These are phyloP conservation scores for Orthonevra nobilis DNA, from an alignment of 2,888 invertebrate genomes.

Conservation along the genomic window DNA sequence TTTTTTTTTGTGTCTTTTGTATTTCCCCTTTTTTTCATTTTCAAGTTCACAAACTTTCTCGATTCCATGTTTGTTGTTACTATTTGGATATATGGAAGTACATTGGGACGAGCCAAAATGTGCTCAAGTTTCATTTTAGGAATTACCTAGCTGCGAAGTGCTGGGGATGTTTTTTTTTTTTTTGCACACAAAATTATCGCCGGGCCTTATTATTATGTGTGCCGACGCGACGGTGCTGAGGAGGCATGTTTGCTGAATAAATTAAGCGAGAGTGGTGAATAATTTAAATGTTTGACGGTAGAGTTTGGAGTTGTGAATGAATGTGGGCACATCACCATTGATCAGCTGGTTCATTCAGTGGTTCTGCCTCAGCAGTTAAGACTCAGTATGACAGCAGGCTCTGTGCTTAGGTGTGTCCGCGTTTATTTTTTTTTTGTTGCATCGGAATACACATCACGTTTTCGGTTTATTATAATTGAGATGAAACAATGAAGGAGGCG, in stretches of 20 bases:
- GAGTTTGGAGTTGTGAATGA: slow-evolving; percentile 25
- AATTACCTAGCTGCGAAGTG: slow-evolving; percentile 5
- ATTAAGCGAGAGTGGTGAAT: slow-evolving; percentile 21
- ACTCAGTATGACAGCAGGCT: slow-evolving; percentile 6
- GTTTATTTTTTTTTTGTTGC: too few species aligned
- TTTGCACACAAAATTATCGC: slow-evolving; percentile 16
- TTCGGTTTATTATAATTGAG: too few species aligned
- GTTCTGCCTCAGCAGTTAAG: slow-evolving; percentile 27
- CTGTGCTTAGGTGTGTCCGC: slow-evolving; percentile 7
- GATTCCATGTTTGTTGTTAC: slow-evolving; percentile 27
- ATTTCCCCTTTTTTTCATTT: slow-evolving; percentile 39
- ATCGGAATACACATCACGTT: too few species aligned
- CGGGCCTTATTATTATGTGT: slow-evolving; percentile 7
- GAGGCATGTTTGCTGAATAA: slow-evolving; percentile 40
- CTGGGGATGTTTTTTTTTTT: slow-evolving; percentile 9
- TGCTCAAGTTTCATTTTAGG: slow-evolving; percentile 35
- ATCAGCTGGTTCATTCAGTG: slow-evolving; percentile 42
- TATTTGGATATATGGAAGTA: too few species aligned
- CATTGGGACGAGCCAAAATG: slow-evolving; percentile 60
- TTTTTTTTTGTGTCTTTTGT: slow-evolving; percentile 46
- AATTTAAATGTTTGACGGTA: slow-evolving; percentile 16
- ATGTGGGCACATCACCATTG: slow-evolving; percentile 6
- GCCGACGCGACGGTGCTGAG: neutral
- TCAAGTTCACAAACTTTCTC: slow-evolving; percentile 69
- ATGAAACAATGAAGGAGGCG: too few species aligned